Evolutionary conservation across 2,888 invertebrate genomes (phyloP), one percentile per base, ranked within the genome.

Genomic region (Agonum fuliginosum): DNA sequence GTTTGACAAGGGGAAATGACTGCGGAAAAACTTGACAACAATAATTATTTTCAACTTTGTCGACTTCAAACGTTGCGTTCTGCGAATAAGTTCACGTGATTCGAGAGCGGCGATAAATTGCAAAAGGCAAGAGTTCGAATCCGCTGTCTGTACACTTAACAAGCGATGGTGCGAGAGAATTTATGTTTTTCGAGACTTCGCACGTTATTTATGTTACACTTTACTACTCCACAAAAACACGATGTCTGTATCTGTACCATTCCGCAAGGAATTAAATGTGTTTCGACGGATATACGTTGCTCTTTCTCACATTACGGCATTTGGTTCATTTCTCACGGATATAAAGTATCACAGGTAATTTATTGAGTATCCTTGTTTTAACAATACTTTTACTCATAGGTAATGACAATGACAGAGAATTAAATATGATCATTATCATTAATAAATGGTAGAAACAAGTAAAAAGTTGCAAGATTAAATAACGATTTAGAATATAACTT

Each of bases 151-250:
- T 14, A 27, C n/a, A 24, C 24, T 22, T 70, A 46, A 70, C 70
- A 70, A 70, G 69, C 43, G 43, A 24, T 34, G 43, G 54, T 37
- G 51, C 48, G 43, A 1, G 20, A 73, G 24, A 73, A 73, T 73
- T 62, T 73, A 73, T 73, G 58, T 41, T 73, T 58, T 19, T 24
- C n/a, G 22, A 54, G 58, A 37, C 34, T 72, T 72, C 20, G 51
- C 58, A 10, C 24, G 73, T 43, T 73, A 73, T 73, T 73, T 73
- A 54, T 54, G 58, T 41, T 34, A 58, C 14, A 70, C 48, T 20
- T 48, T 14, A 6, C 5, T 12, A 17, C 65, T 34, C 5, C 19
- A 34, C 34, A 65, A 19, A 17, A 34, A 34, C 65, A 65, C 65
- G 34, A 65, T 65, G 65, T 65, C 65, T 65, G 65, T 19, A 65